A percentile compares a stretch with the other conserved stretches of the same genome.
These are phyloP conservation scores for Rhynchomys soricoides DNA, from an alignment of 2,113 vertebrate species.

Conservation along the genomic window DNA sequence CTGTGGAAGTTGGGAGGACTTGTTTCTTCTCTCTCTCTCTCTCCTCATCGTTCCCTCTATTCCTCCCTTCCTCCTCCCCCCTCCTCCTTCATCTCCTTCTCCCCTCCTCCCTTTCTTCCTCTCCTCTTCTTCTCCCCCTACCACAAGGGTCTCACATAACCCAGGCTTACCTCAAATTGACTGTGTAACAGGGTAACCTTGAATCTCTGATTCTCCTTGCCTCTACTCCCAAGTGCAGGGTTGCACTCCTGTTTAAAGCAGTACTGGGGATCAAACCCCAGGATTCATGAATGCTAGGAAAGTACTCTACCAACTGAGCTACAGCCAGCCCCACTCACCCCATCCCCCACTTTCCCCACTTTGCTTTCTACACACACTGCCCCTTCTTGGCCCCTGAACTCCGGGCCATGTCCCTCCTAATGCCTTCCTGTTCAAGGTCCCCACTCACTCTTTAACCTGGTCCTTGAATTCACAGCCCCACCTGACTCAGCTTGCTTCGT, in stretches of 20 bases:
- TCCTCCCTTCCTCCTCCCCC: background rate
- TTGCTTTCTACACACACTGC: fast-evolving
- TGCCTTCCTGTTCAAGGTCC: background rate
- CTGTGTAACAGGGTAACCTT: background rate
- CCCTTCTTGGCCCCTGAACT: background rate
- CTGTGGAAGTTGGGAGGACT: background rate
- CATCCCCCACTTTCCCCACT: background rate
- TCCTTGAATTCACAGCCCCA: background rate
- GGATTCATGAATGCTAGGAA: background rate
- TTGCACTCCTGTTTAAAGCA: background rate
- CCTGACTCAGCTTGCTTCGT: background rate
- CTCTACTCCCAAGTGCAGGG: background rate
- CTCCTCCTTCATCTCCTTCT: too few relatives aligned
- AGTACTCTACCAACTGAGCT: background rate
- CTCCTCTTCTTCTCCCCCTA: background rate
- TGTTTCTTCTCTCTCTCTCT: background rate
- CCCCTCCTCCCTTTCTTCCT: too few relatives aligned
- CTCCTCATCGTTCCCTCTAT: too few relatives aligned
- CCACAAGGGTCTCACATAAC: background rate
- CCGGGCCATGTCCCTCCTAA: background rate
- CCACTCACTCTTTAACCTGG: background rate
- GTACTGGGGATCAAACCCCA: background rate
- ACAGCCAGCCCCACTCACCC: background rate
- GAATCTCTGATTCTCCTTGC: background rate
- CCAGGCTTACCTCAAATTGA: background rate